phyloP scores from a whole-genome alignment of 2,797 vertebrate genomes.

The Malacoraja senta region DNA sequence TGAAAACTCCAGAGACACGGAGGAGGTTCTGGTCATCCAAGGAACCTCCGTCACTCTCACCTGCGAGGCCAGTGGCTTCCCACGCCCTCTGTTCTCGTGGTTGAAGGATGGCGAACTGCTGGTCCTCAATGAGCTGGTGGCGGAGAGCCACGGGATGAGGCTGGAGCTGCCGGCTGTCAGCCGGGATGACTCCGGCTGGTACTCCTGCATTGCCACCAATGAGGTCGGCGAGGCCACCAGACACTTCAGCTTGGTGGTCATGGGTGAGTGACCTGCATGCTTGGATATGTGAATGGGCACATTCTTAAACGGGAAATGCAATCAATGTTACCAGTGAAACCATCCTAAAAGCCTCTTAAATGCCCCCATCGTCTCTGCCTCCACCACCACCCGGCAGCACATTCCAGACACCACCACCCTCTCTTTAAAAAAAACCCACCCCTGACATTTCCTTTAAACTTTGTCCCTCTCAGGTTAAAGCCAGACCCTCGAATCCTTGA shows the following conservation, averaged over 20 bases:
- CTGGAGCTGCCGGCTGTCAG: constrained; percentile 64
- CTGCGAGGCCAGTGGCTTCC: constrained; percentile 74
- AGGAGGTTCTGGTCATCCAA: constrained; percentile 63
- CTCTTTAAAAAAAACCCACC: too few relatives aligned
- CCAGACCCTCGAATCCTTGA: too few relatives aligned
- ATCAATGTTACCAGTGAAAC: neutral
- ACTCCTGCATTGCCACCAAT: constrained; percentile 75
- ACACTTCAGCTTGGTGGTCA: constrained; percentile 75
- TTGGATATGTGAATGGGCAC: neutral
- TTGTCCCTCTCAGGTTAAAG: too few relatives aligned
- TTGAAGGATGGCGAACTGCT: constrained; percentile 73
- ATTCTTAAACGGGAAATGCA: neutral
- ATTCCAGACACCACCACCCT: too few relatives aligned
- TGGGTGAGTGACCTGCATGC: constrained; percentile 57
- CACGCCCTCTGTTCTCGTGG: constrained; percentile 72
- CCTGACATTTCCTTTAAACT: too few relatives aligned
- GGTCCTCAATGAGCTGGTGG: constrained; percentile 54
- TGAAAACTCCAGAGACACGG: constrained; percentile 62
- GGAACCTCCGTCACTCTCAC: constrained; percentile 73
- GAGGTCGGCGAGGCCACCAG: constrained; percentile 76
- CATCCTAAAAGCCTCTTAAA: neutral
- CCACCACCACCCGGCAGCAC: too few relatives aligned
- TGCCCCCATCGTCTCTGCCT: too few relatives aligned
- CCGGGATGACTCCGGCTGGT: constrained; percentile 61
- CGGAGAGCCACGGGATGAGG: constrained; percentile 58